A percentile compares a stretch with the other conserved stretches of the same genome.
Evolutionary conservation across 2,888 invertebrate genomes (phyloP).

Genomic region (Drosophila silvestris): DNA sequence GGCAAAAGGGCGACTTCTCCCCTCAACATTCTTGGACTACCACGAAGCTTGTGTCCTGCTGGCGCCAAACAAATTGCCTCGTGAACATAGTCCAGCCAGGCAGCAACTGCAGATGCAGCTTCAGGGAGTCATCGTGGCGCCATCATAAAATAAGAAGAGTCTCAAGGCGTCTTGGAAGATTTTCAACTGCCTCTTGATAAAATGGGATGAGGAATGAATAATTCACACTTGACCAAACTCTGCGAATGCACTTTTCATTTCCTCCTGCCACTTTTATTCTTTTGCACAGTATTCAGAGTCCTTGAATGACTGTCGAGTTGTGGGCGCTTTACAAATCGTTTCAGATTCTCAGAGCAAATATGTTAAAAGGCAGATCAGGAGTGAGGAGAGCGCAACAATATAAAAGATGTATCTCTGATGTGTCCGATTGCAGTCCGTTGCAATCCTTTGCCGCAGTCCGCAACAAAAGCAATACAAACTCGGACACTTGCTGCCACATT

Average conservation of each 20-base stretch:
- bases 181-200: constrained; percentile 14
- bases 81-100: constrained; percentile 56
- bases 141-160: constrained; percentile 55
- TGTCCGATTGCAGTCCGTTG: constrained; percentile 19
- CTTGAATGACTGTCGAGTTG: constrained; percentile 62
- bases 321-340: constrained; percentile 56
- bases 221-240: constrained; percentile 50
- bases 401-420: constrained; percentile 45
- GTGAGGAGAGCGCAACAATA: constrained; percentile 40
- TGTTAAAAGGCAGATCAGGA: constrained; percentile 19
- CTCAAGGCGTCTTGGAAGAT: constrained; percentile 13
- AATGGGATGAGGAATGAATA: constrained; percentile 40
- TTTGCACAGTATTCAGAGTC: constrained; percentile 27
- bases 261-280: constrained; percentile 2
- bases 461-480: constrained; percentile 40
- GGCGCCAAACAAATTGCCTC: constrained; percentile 70
- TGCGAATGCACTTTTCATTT: constrained; percentile 32
- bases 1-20: constrained; percentile 36
- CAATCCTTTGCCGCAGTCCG: constrained; percentile 36
- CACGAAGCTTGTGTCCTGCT: constrained; percentile 38
- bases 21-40: background rate
- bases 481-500: constrained; percentile 54
- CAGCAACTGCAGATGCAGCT: constrained; percentile 39
- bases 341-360: constrained; percentile 55
- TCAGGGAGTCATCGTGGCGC: constrained; percentile 36